Conservation (phyloP, 2,797 vertebrate species). For the Gymnothorax reevesii region DNA sequence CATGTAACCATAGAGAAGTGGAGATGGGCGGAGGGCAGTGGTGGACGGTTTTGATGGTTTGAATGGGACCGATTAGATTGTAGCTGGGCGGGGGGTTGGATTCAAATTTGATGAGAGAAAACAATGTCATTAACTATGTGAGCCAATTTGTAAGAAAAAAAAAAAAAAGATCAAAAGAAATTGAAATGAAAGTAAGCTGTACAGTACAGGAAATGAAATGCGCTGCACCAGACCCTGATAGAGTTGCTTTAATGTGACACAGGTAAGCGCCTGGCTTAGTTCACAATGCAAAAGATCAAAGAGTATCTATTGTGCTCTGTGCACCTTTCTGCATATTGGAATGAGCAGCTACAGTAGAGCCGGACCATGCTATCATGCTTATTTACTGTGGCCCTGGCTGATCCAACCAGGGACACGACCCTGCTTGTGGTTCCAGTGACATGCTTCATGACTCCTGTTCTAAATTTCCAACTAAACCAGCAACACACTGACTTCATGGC, state of each 20-base stretch:
- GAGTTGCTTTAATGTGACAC: no score
- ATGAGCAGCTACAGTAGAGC: neutral
- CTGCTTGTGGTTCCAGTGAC: neutral
- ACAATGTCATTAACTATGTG: neutral
- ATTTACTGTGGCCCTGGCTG: neutral
- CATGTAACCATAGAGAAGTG: neutral
- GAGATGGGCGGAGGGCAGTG: neutral
- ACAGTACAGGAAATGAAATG: neutral
- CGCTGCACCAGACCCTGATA: no score
- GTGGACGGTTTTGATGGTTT: neutral
- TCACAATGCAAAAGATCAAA: neutral
- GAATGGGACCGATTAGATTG: neutral
- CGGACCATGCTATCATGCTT: neutral
- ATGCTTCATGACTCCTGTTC: no score
- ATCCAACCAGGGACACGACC: neutral
- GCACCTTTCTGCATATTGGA: no score
- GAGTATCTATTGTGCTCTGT: no score
- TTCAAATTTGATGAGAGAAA: neutral
- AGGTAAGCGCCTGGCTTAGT: neutral
- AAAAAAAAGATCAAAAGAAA: neutral
- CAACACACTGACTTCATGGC: no score
- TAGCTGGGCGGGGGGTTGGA: neutral
- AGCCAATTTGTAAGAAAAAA: neutral
- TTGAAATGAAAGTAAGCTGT: neutral
- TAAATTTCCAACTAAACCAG: no score